Percentiles rank a stretch among this genome's conserved stretches.
Conservation (phyloP, 2,888 invertebrate genomes). For the Apamea monoglypha region DNA sequence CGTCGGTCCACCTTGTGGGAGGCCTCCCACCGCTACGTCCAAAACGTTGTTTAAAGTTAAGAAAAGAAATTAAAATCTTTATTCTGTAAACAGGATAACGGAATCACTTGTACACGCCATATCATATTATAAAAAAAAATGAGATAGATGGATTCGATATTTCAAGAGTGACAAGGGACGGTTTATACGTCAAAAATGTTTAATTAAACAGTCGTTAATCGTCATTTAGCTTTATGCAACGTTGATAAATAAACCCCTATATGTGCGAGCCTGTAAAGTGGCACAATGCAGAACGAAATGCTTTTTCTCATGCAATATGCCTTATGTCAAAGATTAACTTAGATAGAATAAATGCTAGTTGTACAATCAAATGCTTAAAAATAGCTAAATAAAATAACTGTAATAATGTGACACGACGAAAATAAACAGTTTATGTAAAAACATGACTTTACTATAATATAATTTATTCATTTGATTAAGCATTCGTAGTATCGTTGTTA, state of each 20-base stretch:
- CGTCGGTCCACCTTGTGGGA: too few species aligned
- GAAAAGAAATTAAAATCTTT: too few species aligned
- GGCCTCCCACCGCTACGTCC: too few species aligned
- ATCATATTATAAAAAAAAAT: too few species aligned
- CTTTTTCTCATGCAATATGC: not conserved
- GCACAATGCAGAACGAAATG: not conserved
- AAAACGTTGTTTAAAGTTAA: too few species aligned
- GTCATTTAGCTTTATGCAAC: not conserved
- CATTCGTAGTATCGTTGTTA: not conserved
- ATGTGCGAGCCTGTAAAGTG: not conserved
- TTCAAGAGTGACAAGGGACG: too few species aligned
- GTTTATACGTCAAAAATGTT: not conserved
- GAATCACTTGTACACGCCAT: too few species aligned
- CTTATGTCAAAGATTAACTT: not conserved
- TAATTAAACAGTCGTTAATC: not conserved
- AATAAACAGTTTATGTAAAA: not conserved
- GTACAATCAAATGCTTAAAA: too few species aligned
- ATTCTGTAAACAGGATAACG: too few species aligned
- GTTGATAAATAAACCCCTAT: not conserved
- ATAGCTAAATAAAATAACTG: not conserved
- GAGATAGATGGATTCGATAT: too few species aligned
- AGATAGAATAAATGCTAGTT: not conserved
- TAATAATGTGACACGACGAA: not conserved
- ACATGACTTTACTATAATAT: not conserved
- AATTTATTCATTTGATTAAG: not conserved